Conservation (phyloP, 1,140 invertebrate genomes). For the Leptinotarsa defecta region DNA sequence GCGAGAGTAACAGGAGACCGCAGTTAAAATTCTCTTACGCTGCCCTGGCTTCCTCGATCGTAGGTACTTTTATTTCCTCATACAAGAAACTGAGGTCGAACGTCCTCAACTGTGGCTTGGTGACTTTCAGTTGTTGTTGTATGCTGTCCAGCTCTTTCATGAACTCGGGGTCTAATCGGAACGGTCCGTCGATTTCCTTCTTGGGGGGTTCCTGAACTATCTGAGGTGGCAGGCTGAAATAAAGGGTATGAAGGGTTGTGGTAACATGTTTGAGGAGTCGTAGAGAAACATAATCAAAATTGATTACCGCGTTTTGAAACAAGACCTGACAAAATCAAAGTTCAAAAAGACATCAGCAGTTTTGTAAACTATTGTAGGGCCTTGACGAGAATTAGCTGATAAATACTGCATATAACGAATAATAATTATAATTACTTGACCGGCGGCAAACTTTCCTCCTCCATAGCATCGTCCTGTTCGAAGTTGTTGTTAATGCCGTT, state of each 20-base stretch:
- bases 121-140: slow-evolving; percentile 33
- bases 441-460: slow-evolving; percentile 35
- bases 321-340: too few relatives aligned
- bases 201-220: slow-evolving; percentile 51
- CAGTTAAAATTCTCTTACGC: slow-evolving; percentile 34
- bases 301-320: too few relatives aligned
- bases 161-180: slow-evolving; percentile 71
- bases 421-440: too few relatives aligned
- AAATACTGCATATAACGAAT: too few relatives aligned
- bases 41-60: slow-evolving; percentile 45
- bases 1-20: too few relatives aligned
- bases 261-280: too few relatives aligned
- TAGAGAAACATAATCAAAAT: too few relatives aligned
- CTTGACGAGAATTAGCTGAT: too few relatives aligned
- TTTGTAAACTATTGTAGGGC: too few relatives aligned
- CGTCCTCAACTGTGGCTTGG: slow-evolving; percentile 38
- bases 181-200: slow-evolving; percentile 65
- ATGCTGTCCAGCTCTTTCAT: slow-evolving; percentile 64
- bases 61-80: slow-evolving; percentile 42
- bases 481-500: neutral
- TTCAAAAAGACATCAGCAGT: too few relatives aligned
- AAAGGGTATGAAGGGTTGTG: neutral
- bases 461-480: slow-evolving; percentile 33
- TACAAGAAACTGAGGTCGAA: slow-evolving; percentile 51
- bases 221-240: slow-evolving; percentile 38